Conservation (phyloP, 2,113 vertebrate genomes). For the Regulus satrapa region DNA sequence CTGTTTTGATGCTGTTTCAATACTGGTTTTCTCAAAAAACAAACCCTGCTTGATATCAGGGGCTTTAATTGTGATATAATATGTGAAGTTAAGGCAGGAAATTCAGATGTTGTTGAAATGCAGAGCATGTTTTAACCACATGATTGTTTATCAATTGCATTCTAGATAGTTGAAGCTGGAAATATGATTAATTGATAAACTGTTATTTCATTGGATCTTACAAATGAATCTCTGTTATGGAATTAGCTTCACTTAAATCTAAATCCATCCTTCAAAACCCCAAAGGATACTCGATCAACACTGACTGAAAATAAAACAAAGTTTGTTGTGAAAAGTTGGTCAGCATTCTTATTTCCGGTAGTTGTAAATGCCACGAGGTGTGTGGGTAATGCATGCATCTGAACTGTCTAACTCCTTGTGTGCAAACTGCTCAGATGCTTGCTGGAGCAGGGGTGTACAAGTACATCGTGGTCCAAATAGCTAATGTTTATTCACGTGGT, state of each 20-base stretch:
- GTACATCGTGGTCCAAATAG: background rate
- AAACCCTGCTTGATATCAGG: background rate
- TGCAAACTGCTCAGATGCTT: background rate
- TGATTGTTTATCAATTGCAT: background rate
- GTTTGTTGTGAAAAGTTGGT: background rate
- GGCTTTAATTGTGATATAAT: background rate
- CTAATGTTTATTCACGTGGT: background rate
- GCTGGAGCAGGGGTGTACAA: background rate
- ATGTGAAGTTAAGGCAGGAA: background rate
- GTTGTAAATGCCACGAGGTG: background rate
- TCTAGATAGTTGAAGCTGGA: background rate
- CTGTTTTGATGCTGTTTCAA: background rate
- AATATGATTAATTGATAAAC: background rate
- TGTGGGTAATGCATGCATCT: background rate
- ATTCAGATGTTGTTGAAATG: background rate
- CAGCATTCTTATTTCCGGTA: background rate
- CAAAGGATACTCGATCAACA: background rate
- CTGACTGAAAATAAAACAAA: background rate
- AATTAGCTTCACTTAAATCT: background rate
- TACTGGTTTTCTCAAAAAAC: background rate
- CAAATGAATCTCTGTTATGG: background rate
- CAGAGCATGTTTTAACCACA: background rate
- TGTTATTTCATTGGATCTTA: background rate
- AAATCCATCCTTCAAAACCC: background rate
- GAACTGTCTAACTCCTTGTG: background rate